Evolutionary conservation across 2,113 vertebrate genomes (phyloP).

Genomic region (Leptobrachium leishanense): DNA sequence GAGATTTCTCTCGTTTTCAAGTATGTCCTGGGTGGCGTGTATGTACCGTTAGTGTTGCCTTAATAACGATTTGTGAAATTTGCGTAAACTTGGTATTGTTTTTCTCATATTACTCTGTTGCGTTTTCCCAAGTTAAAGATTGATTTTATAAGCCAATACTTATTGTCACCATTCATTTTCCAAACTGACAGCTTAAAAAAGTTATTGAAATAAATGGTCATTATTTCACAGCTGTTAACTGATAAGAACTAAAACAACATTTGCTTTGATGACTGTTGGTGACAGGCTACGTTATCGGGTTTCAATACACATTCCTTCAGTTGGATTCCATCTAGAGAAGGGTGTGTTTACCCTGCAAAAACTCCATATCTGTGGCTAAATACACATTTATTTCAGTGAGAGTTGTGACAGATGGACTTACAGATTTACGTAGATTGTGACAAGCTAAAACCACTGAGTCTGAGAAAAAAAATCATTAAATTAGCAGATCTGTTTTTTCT

Average conservation of each 20-base stretch:
- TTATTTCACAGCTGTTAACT: conserved; percentile 7
- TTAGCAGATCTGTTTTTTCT: too few relatives aligned
- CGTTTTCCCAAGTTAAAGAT: too few relatives aligned
- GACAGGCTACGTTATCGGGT: conserved; percentile 2
- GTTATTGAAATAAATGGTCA: background rate
- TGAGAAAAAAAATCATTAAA: background rate
- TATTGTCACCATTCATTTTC: background rate
- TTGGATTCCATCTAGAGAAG: background rate
- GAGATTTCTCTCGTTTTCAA: too few relatives aligned
- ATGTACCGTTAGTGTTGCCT: too few relatives aligned
- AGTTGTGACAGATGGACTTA: conserved; percentile 4
- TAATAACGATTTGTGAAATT: too few relatives aligned
- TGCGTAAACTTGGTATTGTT: too few relatives aligned
- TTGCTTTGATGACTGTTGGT: conserved; percentile 21
- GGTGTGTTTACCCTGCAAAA: conserved; percentile 6
- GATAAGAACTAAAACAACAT: conserved; percentile 4
- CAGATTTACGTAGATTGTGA: background rate
- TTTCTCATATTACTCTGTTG: too few relatives aligned
- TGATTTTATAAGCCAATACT: too few relatives aligned
- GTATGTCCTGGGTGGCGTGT: too few relatives aligned
- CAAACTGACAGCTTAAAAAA: background rate
- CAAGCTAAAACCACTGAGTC: background rate
- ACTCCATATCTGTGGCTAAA: background rate
- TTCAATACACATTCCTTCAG: conserved; percentile 12
- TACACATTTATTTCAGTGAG: conserved; percentile 11